Conservation (phyloP, 2,113 vertebrate genomes). For the Hipposideros armiger region DNA sequence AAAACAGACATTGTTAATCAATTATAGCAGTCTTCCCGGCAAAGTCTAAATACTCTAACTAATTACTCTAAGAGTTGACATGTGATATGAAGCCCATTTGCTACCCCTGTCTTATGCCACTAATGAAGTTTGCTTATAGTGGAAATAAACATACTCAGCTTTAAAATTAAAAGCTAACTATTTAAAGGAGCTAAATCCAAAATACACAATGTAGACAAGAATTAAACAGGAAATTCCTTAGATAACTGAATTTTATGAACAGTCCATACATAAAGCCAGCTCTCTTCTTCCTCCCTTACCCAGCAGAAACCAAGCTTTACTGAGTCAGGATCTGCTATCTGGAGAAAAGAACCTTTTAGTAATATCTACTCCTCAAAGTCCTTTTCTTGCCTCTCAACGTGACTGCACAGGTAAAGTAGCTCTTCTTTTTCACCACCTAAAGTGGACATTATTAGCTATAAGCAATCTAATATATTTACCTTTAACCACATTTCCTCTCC, state of each 20-base stretch:
- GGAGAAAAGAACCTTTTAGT: not conserved
- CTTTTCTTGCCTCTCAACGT: not conserved
- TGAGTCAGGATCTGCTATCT: not conserved
- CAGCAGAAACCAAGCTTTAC: not conserved
- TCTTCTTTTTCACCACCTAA: not conserved
- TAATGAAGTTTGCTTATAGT: constrained; percentile 33
- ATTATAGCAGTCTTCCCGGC: not conserved
- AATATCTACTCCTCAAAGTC: not conserved
- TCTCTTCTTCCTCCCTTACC: not conserved
- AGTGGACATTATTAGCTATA: not conserved
- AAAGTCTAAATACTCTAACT: not conserved
- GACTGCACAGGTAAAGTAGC: not conserved
- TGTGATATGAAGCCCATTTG: constrained; percentile 5
- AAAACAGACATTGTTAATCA: not conserved
- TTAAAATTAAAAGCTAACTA: constrained; percentile 35
- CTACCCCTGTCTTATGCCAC: not conserved
- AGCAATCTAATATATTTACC: not conserved
- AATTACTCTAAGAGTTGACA: not conserved
- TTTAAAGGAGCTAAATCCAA: constrained; percentile 47
- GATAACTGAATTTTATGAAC: constrained; percentile 46
- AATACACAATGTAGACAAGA: constrained; percentile 34
- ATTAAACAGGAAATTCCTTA: constrained; percentile 59
- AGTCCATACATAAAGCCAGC: not conserved
- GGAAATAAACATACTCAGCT: constrained; percentile 13
- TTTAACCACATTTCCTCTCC: not conserved